Evolutionary conservation across 2,113 vertebrate genomes (phyloP), one percentile per base, ranked within the genome.

Genomic region (Empidonax traillii): DNA sequence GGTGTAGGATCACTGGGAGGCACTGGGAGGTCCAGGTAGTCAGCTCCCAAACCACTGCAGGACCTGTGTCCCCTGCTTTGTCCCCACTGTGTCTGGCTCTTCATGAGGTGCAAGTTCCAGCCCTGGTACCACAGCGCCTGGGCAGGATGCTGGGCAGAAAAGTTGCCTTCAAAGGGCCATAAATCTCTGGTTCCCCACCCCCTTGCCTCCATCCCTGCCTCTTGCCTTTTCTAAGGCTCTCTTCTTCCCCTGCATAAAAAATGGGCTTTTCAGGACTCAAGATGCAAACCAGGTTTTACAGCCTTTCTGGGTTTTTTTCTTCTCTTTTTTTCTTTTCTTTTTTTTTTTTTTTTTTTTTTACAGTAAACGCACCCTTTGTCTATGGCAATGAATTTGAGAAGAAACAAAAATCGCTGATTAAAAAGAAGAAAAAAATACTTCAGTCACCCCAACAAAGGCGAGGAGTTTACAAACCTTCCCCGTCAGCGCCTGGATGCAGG

Each of bases 251-350:
- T 68, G 85, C 68, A 83, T 71, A 86, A 95, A 91, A 96, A 96
- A 87, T 56, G 46, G 53, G 66, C 62, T 96, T 97, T 96, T 95
- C 92, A 73, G 75, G 89, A 95, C 95, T 96, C 90, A 92, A 90
- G 96, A 97, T 97, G 94, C 95, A 97, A 95, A 96, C 90, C 90
- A 85, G 74, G 94, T 96, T 63, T 96, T 95, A 87, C 61, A 89
- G 97, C 68, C 93, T 74, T 66, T 75, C 77, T 80, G 49, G 14
- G 14, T 44, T 79, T 79, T 90, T 80, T 44, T 80, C 41, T 11
- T 39, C 28, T 28, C 27, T 52, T 52, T 1, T 1, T 8, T 8
- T 35, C 4, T 5, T 53, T 67, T 74, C 30, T 52, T 52, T 52
- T 1, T 2, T 8, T 8, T 35, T 5, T 5, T 53, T 67, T 74